phyloP scores from a whole-genome alignment of 2,113 vertebrate genomes.

The Salvator merianae region DNA sequence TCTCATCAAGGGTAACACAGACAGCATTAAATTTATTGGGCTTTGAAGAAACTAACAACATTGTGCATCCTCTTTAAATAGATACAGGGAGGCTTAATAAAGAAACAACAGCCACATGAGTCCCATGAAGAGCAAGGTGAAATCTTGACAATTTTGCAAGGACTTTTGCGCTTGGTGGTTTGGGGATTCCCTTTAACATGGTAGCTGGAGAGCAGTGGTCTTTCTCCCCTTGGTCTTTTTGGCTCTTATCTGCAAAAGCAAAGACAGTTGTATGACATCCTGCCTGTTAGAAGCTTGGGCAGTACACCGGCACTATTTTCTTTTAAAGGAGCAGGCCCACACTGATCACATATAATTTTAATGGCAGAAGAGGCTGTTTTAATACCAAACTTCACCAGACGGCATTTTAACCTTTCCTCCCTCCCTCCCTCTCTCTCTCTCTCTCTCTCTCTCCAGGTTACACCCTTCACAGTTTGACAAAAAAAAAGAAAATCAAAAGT shows the following conservation, averaged over 20 bases:
- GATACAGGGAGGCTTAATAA: neutral
- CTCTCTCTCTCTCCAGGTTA: no score
- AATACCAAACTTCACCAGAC: no score
- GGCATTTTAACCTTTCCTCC: no score
- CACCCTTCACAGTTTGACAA: no score
- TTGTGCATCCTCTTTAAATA: constrained; percentile 12
- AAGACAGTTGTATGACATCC: no score
- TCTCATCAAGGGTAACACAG: neutral
- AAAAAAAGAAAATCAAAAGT: no score
- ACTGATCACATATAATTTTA: neutral
- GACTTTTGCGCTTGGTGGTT: neutral
- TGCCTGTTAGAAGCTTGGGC: neutral
- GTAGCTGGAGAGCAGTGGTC: neutral
- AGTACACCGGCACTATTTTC: neutral
- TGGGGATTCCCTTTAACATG: neutral
- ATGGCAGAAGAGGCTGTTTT: neutral
- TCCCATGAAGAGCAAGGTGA: neutral
- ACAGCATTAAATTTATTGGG: neutral
- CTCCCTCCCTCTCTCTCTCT: no score
- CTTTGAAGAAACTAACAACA: neutral
- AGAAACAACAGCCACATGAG: neutral
- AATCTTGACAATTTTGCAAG: neutral
- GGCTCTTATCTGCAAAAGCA: neutral
- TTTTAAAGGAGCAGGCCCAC: neutral
- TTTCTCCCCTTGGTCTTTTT: neutral